These are phyloP conservation scores for Maniola jurtina DNA, from an alignment of 1,140 invertebrate species.

Conservation along the genomic window DNA sequence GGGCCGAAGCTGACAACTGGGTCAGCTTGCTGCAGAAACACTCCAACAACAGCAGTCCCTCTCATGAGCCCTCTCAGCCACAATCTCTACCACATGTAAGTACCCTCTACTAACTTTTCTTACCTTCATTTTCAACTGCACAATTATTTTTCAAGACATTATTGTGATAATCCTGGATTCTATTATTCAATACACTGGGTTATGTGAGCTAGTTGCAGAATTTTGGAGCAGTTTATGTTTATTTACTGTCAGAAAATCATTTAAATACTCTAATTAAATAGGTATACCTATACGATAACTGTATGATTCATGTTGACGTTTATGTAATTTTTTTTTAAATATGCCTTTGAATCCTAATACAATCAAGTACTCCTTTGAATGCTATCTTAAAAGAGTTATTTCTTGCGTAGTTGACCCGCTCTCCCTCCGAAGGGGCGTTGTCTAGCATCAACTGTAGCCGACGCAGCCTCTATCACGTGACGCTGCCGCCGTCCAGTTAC, in stretches of 20 bases:
- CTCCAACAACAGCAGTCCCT: conserved; percentile 68
- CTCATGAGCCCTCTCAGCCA: conserved; percentile 66
- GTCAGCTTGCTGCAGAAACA: conserved; percentile 88
- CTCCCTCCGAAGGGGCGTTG: conserved; percentile 74
- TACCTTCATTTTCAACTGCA: conserved; percentile 1
- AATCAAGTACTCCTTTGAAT: not conserved
- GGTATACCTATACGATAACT: too few relatives aligned
- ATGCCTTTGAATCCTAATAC: too few relatives aligned
- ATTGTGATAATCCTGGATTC: too few relatives aligned
- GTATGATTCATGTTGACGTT: too few relatives aligned
- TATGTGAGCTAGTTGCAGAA: too few relatives aligned
- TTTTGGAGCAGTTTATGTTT: too few relatives aligned
- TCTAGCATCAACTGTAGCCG: conserved; percentile 75
- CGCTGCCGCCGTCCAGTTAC: conserved; percentile 81
- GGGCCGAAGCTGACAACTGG: conserved; percentile 92
- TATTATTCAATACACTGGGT: too few relatives aligned
- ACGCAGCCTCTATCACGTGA: conserved; percentile 78
- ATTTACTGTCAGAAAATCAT: too few relatives aligned
- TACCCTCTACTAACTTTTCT: conserved; percentile 24
- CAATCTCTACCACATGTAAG: conserved; percentile 76
- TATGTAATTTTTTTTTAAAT: too few relatives aligned
- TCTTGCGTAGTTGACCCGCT: conserved; percentile 71
- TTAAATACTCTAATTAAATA: too few relatives aligned
- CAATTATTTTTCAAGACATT: too few relatives aligned
- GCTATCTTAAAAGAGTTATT: conserved; percentile 37